These are phyloP conservation scores for Stenoptilia bipunctidactyla DNA, from an alignment of 2,888 invertebrate genomes.

Conservation along the genomic window DNA sequence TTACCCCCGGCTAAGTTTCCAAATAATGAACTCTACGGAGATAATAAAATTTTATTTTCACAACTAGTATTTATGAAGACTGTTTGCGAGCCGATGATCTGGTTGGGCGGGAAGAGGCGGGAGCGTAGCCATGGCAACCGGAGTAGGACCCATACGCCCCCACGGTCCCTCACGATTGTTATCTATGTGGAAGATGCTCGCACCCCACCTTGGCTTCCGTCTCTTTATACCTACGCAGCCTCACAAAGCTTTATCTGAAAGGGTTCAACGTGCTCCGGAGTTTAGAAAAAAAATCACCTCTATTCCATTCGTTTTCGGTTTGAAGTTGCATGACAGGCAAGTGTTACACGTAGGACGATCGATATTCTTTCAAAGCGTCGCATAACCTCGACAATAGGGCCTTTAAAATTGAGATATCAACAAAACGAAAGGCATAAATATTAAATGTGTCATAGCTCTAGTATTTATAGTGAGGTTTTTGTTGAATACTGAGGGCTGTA, in stretches of 20 bases:
- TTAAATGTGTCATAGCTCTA: slow-evolving; percentile 14
- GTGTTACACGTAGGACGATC: slow-evolving; percentile 23
- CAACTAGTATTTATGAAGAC: slow-evolving; percentile 46
- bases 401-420: slow-evolving; percentile 19
- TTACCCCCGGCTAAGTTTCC: slow-evolving; percentile 39
- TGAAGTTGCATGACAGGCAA: background rate
- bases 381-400: slow-evolving; percentile 15
- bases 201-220: slow-evolving; percentile 51
- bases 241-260: slow-evolving; percentile 49
- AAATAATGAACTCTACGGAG: slow-evolving; percentile 52
- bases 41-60: slow-evolving; percentile 64
- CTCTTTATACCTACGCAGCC: slow-evolving; percentile 43
- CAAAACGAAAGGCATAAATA: slow-evolving; percentile 5
- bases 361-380: slow-evolving; percentile 30
- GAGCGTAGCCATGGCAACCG: slow-evolving; percentile 54
- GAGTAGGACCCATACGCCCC: slow-evolving; percentile 54
- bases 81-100: slow-evolving; percentile 44
- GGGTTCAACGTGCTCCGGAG: slow-evolving; percentile 39
- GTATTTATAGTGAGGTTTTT: background rate
- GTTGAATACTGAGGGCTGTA: background rate
- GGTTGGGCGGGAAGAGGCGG: slow-evolving; percentile 49
- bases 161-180: slow-evolving; percentile 56
- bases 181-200: slow-evolving; percentile 50
- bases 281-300: slow-evolving; percentile 17
- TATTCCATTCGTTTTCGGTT: background rate